A percentile compares a stretch with the other conserved stretches of the same genome.
phyloP scores from a whole-genome alignment of 2,888 invertebrate genomes.

The Unio pictorum region DNA sequence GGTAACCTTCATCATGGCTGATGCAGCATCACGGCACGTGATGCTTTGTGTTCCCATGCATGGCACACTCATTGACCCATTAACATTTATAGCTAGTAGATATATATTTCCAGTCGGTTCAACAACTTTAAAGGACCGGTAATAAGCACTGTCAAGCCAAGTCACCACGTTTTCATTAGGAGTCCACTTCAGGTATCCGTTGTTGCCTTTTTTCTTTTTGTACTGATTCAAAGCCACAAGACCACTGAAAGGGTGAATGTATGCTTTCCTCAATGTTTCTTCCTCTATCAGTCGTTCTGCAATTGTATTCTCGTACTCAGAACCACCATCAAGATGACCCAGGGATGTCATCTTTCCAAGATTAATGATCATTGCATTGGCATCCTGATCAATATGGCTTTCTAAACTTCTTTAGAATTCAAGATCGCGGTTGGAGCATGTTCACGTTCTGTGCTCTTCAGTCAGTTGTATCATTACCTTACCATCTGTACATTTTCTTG shows the following conservation, averaged over 20 bases:
- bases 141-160: constrained; percentile 66
- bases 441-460: constrained; percentile 74
- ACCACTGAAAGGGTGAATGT: constrained; percentile 69
- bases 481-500: constrained; percentile 48
- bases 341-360: constrained; percentile 55
- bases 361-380: constrained; percentile 71
- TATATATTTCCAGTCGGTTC: constrained; percentile 75
- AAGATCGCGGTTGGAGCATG: constrained; percentile 81
- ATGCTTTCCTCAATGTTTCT: constrained; percentile 46
- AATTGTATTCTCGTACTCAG: constrained; percentile 33
- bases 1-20: constrained; percentile 71
- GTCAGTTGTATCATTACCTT: constrained; percentile 52
- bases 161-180: constrained; percentile 42
- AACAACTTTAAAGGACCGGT: constrained; percentile 70
- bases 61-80: constrained; percentile 72
- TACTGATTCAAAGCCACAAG: constrained; percentile 66
- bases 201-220: constrained; percentile 61
- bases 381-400: constrained; percentile 68
- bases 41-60: constrained; percentile 59
- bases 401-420: constrained; percentile 77
- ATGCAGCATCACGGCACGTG: constrained; percentile 75
- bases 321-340: constrained; percentile 32
- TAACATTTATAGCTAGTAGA: constrained; percentile 77
- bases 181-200: constrained; percentile 66
- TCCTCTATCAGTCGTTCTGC: constrained; percentile 53